Base-by-base conservation (phyloP, 2,888 invertebrate genomes). In the Pachliopta kotzebuea region DNA sequence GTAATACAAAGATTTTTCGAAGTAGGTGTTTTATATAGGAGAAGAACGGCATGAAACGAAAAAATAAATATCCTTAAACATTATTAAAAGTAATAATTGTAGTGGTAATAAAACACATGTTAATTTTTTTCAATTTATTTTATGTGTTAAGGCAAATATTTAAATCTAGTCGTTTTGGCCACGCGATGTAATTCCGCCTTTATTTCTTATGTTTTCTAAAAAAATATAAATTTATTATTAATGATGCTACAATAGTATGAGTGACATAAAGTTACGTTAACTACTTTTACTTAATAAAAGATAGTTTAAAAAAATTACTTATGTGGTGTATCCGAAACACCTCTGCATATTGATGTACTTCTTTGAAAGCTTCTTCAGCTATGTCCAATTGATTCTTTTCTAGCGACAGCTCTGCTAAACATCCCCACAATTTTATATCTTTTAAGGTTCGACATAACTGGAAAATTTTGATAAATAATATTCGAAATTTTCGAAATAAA, bases 321-420 rank as follows among this genome's bases (percentile, higher is more conserved):
- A 97, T 94, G 76, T 96, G 93, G 75, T 96, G 96, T 72, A 97
- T 94, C 76, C 96, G 97, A 75, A 94, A 94, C 1, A 98, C 97
- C 94, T 97, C 97, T 75, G 97, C 88, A 63, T 90, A 92, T 67
- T 90, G 88, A 54, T 81, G 83, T 67, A 92, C 92, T 2, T 88
- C 75, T 6, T 98, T 96, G 83, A 98, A 99, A 0, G 98, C 98
- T 78, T 98, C 97, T 89, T 99, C 99, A 20, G 99, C 98, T 8
- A 98, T 95, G 66, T 95, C 94, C 62, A 98, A 85, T 75, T 98
- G 96, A 79, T 96, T 96, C 68, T 95, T 95, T 71, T 97, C 95
- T 65, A 97, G 96, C 0, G 99, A 96, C 81, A 98, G 93, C 0
- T 98, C 97, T 0, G 99, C 99, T 72, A 99, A 91, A 71, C 97